Evolutionary conservation across 2,888 invertebrate species (phyloP).

Genomic region (Synanthedon andrenaeformis): DNA sequence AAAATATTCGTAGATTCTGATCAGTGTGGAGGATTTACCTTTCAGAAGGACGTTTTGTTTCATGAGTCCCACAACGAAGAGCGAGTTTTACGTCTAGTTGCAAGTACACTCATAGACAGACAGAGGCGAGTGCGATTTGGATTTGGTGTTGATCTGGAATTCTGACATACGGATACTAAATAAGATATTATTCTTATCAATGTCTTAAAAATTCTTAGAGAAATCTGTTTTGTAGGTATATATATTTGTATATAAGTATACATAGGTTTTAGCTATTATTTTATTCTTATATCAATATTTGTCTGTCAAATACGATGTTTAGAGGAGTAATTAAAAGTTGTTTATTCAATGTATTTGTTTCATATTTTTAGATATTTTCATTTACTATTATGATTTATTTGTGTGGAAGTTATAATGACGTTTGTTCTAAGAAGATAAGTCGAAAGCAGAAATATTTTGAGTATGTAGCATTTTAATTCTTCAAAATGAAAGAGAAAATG

Average conservation of each 20-base stretch:
- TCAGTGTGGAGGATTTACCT: conserved; percentile 55
- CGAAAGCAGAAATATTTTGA: no score
- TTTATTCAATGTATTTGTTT: not conserved
- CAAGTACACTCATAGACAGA: conserved; percentile 48
- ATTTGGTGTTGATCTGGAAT: conserved; percentile 54
- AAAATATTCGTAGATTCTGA: conserved; percentile 58
- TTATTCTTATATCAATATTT: conserved; percentile 28
- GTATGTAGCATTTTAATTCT: no score
- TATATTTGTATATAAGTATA: conserved; percentile 67
- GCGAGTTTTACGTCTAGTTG: conserved; percentile 40
- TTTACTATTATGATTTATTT: not conserved
- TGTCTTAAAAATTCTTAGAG: no score
- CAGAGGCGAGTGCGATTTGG: conserved; percentile 51
- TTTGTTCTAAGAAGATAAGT: no score
- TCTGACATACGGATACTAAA: conserved; percentile 20
- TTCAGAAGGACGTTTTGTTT: conserved; percentile 48
- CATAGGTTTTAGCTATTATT: conserved; percentile 63
- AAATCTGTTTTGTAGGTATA: conserved; percentile 42
- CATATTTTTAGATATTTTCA: not conserved
- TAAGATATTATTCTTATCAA: not conserved
- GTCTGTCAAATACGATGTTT: conserved; percentile 29
- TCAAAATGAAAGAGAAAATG: no score
- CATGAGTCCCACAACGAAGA: conserved; percentile 41
- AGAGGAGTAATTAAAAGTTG: conserved; percentile 38
- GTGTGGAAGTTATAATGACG: no score